Percentiles rank a stretch among this genome's conserved stretches.
Conservation (phyloP, 1,140 invertebrate species). For the Ptiloglossa arizonensis region DNA sequence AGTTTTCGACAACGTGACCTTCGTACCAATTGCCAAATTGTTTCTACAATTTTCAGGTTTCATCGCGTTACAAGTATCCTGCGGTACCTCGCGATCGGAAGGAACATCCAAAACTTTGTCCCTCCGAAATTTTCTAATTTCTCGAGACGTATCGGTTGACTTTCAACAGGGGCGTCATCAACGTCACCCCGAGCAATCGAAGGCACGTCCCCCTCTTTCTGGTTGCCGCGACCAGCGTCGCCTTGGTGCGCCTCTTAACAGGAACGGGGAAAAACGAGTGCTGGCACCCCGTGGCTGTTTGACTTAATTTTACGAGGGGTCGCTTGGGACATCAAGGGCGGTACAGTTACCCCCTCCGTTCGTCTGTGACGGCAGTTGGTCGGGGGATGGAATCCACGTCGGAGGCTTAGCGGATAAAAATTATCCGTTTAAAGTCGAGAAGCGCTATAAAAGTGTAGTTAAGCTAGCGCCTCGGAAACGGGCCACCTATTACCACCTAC, state of each 20-base stretch:
- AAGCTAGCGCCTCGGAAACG: constrained; percentile 57
- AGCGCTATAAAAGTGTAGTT: constrained; percentile 74
- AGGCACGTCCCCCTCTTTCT: constrained; percentile 32
- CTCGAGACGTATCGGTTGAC: constrained; percentile 16
- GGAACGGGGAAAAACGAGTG: constrained; percentile 66
- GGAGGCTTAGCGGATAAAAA: constrained; percentile 72
- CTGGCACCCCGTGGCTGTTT: constrained; percentile 72
- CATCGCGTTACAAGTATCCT: too few relatives aligned
- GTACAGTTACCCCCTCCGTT: constrained; percentile 65
- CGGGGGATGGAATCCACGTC: constrained; percentile 62
- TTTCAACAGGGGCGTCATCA: constrained; percentile 56
- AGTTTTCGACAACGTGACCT: too few relatives aligned
- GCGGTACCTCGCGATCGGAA: too few relatives aligned
- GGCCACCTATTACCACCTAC: constrained; percentile 43
- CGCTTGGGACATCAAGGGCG: constrained; percentile 67
- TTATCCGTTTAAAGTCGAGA: constrained; percentile 72
- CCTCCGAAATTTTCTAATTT: neutral
- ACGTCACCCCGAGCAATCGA: constrained; percentile 53
- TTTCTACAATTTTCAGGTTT: too few relatives aligned
- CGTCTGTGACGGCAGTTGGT: constrained; percentile 49
- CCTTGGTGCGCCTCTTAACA: constrained; percentile 59
- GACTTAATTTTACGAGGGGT: constrained; percentile 78
- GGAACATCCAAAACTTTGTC: too few relatives aligned
- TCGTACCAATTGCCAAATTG: too few relatives aligned
- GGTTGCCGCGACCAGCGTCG: constrained; percentile 52